Evolutionary conservation across 1,140 invertebrate species (phyloP), one percentile per base, ranked within the genome.

Genomic region (Eueides isabella): DNA sequence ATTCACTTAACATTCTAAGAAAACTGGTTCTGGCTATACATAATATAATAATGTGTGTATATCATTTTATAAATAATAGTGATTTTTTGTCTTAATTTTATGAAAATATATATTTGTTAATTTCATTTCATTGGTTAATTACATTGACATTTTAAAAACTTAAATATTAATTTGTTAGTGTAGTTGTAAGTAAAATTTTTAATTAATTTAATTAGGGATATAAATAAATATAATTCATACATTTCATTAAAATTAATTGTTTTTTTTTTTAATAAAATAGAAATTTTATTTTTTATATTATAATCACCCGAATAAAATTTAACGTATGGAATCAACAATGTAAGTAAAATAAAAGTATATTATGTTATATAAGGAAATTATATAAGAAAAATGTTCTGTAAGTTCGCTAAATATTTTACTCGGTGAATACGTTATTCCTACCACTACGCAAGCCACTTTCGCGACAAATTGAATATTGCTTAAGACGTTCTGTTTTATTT

Each of bases 1-100:
- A 64, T 77, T 77, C 76, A 77, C 72, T 55, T 55, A 55, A 1
- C 19, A 23, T 19, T 55, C 48, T 23, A 7, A 55, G 7, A 11
- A 55, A 26, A 55, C 48, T 55, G 48, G 48, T 55, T 55, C 19
- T 23, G 48, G 16, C 44, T 19, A n/a, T n/a, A 55, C 48, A 2
- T 26, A n/a, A 11, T 55, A 44, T 55, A 23, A 23, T 55, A 11
- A 38, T n/a, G 35, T 3, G 14, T 23, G 26, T 55, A 23, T 23
- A 55, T 23, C 16, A 44, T 44, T 44, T 44, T 44, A 19, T 44
- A 44, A 16, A 19, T 44, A 44, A 16, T 19, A 44, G 41, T 44
- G n/a, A 44, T 44, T n/a, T 9, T 9, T 19, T 55, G 11, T 26
- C n/a, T 55, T 55, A 23, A 55, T 23, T 2, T 12, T 55, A 26